Percentiles rank a stretch among this genome's conserved stretches.
Conservation (phyloP, 2,113 vertebrate species). For the Amblyornis subalaris region DNA sequence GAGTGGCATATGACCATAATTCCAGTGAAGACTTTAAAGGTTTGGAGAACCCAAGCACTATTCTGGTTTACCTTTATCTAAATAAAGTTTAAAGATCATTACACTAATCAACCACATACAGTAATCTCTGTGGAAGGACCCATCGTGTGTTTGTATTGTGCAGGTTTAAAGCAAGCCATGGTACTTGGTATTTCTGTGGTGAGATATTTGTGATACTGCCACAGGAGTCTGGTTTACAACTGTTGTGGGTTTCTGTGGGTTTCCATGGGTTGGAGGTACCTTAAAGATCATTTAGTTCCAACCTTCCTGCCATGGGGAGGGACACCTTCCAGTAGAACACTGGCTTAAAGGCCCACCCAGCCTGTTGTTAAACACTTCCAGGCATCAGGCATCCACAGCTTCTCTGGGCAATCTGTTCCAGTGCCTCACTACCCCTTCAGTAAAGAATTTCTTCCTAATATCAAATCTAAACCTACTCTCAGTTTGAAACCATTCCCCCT, state of each 20-base stretch:
- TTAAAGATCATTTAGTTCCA: neutral
- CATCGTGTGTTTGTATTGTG: fast-evolving
- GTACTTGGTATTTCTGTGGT: neutral
- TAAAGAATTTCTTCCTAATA: neutral
- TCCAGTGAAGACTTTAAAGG: neutral
- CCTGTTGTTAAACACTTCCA: neutral
- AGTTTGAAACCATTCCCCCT: neutral
- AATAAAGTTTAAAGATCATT: neutral
- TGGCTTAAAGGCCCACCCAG: neutral
- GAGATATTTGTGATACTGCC: neutral
- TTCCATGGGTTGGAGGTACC: neutral
- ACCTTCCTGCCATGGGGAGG: neutral
- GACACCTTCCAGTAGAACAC: neutral
- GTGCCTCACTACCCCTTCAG: neutral
- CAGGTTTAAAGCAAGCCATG: neutral
- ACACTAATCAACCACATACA: neutral
- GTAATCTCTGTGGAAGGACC: neutral
- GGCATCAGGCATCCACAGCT: neutral
- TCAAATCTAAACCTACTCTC: neutral
- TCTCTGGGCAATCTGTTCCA: neutral
- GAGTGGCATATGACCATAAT: neutral
- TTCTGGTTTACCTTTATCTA: neutral
- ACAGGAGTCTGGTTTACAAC: neutral
- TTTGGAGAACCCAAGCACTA: neutral
- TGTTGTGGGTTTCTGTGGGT: neutral